Percentiles rank a stretch among this genome's conserved stretches.
These are phyloP conservation scores for Rhipidura dahli DNA, from an alignment of 2,113 vertebrate species.

Conservation along the genomic window DNA sequence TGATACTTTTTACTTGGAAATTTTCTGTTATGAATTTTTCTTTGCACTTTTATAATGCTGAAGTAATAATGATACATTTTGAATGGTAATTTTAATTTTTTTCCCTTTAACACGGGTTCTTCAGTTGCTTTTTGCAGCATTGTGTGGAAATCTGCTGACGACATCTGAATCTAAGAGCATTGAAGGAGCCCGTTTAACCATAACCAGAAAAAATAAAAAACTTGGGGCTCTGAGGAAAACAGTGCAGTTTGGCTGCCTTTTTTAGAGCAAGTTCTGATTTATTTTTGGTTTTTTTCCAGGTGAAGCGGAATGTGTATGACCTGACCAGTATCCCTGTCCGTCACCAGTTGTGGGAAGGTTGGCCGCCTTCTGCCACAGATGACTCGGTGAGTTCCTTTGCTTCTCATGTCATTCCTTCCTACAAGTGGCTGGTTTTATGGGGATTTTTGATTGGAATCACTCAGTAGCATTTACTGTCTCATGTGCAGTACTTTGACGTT, in stretches of 20 bases:
- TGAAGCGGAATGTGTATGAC: constrained; percentile 95
- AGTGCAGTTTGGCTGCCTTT: not conserved
- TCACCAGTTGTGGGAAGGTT: constrained; percentile 97
- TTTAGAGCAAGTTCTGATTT: not conserved
- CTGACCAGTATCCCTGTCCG: constrained; percentile 98
- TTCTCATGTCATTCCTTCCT: not conserved
- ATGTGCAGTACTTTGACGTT: not conserved
- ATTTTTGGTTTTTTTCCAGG: constrained; percentile 68
- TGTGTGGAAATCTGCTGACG: not conserved
- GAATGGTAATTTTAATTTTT: not conserved
- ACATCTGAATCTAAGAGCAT: not conserved
- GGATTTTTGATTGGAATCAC: not conserved
- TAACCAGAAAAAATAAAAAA: not conserved
- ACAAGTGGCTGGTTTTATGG: not conserved
- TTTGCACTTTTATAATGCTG: not conserved
- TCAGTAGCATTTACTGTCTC: not conserved
- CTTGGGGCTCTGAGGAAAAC: not conserved
- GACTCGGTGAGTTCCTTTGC: constrained; percentile 84
- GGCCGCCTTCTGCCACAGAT: constrained; percentile 89
- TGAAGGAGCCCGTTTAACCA: not conserved
- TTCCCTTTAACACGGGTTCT: not conserved
- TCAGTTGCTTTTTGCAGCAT: not conserved
- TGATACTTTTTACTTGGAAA: not conserved
- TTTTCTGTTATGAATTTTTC: not conserved
- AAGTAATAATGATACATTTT: not conserved